phyloP scores from a whole-genome alignment of 2,888 invertebrate genomes.

The Diploptera punctata region DNA sequence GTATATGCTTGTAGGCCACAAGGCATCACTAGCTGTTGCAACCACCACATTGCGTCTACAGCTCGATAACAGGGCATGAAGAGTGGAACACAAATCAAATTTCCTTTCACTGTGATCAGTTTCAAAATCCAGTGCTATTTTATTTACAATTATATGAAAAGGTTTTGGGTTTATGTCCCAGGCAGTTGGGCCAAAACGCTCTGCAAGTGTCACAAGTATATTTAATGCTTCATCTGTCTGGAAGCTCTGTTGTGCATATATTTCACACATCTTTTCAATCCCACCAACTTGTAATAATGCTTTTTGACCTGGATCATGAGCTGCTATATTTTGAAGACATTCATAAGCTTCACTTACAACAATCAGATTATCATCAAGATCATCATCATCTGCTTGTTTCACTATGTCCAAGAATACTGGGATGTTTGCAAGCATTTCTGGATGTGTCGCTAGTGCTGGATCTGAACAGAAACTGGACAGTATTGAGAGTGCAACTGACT shows the following conservation, averaged over 20 bases:
- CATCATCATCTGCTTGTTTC: constrained; percentile 81
- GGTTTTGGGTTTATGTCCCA: constrained; percentile 82
- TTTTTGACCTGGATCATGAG: constrained; percentile 78
- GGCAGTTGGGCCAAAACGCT: constrained; percentile 72
- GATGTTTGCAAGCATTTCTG: constrained; percentile 83
- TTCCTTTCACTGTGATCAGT: constrained; percentile 88
- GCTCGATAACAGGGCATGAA: constrained; percentile 76
- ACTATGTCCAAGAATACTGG: constrained; percentile 86
- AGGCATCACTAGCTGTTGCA: constrained; percentile 70
- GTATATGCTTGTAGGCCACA: constrained; percentile 83
- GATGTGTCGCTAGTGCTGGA: constrained; percentile 78
- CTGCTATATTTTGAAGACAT: constrained; percentile 82
- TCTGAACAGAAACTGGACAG: constrained; percentile 87
- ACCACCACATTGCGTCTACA: constrained; percentile 72
- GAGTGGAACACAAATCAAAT: constrained; percentile 84
- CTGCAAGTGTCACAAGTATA: constrained; percentile 77
- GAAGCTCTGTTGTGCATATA: constrained; percentile 87
- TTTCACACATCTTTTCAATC: constrained; percentile 81
- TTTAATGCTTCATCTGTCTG: constrained; percentile 89
- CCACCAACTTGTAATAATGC: constrained; percentile 80
- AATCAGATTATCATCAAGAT: constrained; percentile 85
- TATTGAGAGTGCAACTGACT: constrained; percentile 88
- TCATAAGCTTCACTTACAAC: constrained; percentile 87
- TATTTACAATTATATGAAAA: constrained; percentile 82
- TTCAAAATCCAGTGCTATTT: constrained; percentile 86